phyloP scores from a whole-genome alignment of 2,888 invertebrate genomes.

The Amiota mariae region DNA sequence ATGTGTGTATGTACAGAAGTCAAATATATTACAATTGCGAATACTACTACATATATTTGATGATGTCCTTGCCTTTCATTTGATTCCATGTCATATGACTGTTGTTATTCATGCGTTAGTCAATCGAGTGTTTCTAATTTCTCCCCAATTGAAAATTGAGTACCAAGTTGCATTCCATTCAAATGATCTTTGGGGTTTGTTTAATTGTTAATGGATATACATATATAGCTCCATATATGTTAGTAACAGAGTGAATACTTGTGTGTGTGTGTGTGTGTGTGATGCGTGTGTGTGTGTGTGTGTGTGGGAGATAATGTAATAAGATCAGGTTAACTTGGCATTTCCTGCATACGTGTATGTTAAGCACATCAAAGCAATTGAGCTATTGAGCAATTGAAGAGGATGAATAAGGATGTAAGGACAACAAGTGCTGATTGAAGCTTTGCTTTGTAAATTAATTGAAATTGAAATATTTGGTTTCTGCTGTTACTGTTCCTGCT shows the following conservation, averaged over 20 bases:
- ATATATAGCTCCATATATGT: constrained; percentile 6
- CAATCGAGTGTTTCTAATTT: not conserved
- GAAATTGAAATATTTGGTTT: constrained; percentile 26
- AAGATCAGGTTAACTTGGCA: constrained; percentile 34
- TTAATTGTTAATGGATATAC: constrained; percentile 24
- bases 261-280: constrained; percentile 3
- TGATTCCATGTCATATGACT: too few relatives aligned
- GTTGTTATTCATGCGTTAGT: too few relatives aligned
- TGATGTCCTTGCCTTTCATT: too few relatives aligned
- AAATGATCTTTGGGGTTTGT: constrained; percentile 18
- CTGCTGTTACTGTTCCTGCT: not conserved
- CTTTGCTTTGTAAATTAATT: constrained; percentile 19
- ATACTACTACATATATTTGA: too few relatives aligned
- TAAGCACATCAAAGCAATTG: constrained; percentile 56
- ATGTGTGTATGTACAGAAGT: not conserved
- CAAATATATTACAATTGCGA: not conserved
- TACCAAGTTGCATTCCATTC: constrained; percentile 5
- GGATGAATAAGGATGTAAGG: constrained; percentile 40
- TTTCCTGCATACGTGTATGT: constrained; percentile 44
- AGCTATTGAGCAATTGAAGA: constrained; percentile 25
- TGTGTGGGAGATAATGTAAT: constrained; percentile 49
- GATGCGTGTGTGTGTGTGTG: not conserved
- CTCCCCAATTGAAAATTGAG: not conserved
- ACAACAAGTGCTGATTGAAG: constrained; percentile 39
- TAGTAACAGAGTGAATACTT: constrained; percentile 24